A percentile compares a stretch with the other conserved stretches of the same genome.
These are phyloP conservation scores for Panthera tigris DNA, from an alignment of 2,113 vertebrate species.

Conservation along the genomic window DNA sequence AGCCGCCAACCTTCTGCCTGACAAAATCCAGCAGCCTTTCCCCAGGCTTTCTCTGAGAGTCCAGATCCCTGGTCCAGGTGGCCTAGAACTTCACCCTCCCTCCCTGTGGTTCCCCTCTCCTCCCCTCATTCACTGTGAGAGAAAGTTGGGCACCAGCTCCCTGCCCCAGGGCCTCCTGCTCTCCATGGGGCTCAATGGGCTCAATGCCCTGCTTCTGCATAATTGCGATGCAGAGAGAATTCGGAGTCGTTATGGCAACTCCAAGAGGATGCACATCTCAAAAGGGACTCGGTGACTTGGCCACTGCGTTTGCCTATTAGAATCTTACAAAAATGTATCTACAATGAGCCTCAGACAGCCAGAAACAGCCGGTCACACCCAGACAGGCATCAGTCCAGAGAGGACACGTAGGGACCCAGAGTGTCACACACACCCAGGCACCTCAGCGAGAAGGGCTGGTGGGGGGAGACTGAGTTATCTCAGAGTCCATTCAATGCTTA, in stretches of 20 bases:
- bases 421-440: neutral
- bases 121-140: neutral
- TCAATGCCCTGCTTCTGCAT: fast-evolving
- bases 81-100: neutral
- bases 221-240: neutral
- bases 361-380: neutral
- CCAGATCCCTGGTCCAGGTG: neutral
- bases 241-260: neutral
- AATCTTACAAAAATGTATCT: neutral
- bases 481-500: neutral
- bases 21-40: neutral
- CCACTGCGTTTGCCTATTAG: neutral
- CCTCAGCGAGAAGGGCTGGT: neutral
- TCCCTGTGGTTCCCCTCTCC: neutral
- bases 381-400: neutral
- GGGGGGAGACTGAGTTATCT: neutral
- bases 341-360: neutral
- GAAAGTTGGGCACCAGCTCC: neutral
- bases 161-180: fast-evolving
- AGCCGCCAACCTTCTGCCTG: neutral
- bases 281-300: neutral
- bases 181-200: neutral
- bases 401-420: neutral
- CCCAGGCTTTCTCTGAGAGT: neutral
- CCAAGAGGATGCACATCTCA: neutral